Percentiles rank a stretch among this genome's conserved stretches.
These are phyloP conservation scores for Ondatra zibethicus DNA, from an alignment of 2,113 vertebrate genomes.

Conservation along the genomic window DNA sequence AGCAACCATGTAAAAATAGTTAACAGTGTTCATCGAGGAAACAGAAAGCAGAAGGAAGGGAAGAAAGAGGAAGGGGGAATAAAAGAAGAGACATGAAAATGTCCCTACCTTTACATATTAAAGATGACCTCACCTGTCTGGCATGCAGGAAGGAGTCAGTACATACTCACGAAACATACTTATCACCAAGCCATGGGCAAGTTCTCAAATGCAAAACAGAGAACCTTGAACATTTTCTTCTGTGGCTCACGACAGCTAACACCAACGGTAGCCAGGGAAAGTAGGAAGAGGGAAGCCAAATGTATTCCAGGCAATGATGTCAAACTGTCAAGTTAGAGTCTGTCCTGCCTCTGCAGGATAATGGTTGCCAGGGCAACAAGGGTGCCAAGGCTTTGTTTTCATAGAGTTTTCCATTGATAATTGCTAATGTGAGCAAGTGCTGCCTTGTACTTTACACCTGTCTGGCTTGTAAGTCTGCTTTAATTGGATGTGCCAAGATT, in stretches of 20 bases:
- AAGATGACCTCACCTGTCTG: not conserved
- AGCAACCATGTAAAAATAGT: not conserved
- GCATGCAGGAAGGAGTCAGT: not conserved
- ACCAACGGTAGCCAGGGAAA: not conserved
- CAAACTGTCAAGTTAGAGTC: constrained; percentile 85
- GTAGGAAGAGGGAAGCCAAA: constrained; percentile 66
- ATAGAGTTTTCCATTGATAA: constrained; percentile 87
- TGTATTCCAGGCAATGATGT: constrained; percentile 81
- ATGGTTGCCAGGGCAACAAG: constrained; percentile 85
- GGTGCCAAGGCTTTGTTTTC: constrained; percentile 84
- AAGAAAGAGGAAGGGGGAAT: not conserved
- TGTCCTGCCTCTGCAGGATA: constrained; percentile 75
- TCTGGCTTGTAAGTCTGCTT: constrained; percentile 86
- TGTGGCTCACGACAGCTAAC: not conserved
- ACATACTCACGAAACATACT: not conserved
- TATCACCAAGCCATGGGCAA: not conserved
- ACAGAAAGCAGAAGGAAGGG: not conserved
- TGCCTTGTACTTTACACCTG: constrained; percentile 88
- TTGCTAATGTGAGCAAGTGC: constrained; percentile 87
- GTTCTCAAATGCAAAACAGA: constrained; percentile 21
- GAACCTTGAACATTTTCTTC: not conserved
- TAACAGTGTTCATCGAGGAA: not conserved
- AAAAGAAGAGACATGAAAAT: not conserved
- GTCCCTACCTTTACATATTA: not conserved
- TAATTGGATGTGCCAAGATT: constrained; percentile 89